phyloP scores from a whole-genome alignment of 1,140 invertebrate species.

The Drosophila willistoni region DNA sequence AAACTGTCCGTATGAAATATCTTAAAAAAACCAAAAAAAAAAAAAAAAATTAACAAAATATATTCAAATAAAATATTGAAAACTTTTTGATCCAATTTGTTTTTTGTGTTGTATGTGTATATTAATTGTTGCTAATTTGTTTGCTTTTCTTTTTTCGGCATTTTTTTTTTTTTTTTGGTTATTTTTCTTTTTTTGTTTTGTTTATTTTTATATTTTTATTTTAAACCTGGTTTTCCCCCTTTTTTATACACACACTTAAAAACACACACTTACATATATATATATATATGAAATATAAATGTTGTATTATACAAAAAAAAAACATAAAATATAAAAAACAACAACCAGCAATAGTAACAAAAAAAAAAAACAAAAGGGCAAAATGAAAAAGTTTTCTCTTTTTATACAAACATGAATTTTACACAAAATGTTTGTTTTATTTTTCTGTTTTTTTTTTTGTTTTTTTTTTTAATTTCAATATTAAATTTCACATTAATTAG shows the following conservation, averaged over 20 bases:
- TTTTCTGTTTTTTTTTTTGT: neutral
- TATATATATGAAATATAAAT: constrained; percentile 33
- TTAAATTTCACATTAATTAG: constrained; percentile 34
- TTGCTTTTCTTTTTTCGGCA: constrained; percentile 5
- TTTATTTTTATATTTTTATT: constrained; percentile 23
- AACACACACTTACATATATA: neutral
- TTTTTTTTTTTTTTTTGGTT: neutral
- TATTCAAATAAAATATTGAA: constrained; percentile 15
- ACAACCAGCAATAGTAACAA: neutral
- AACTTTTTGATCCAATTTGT: constrained; percentile 15
- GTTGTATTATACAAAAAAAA: constrained; percentile 67
- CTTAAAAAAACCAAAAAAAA: neutral
- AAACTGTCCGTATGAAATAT: neutral
- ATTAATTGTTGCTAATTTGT: constrained; percentile 25
- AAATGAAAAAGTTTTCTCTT: constrained; percentile 52
- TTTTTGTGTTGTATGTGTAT: constrained; percentile 20
- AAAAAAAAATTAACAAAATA: constrained; percentile 4
- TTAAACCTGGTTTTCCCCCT: constrained; percentile 10
- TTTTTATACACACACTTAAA: constrained; percentile 2
- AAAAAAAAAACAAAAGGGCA: neutral
- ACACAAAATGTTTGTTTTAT: constrained; percentile 29
- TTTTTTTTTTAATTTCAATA: constrained; percentile 1
- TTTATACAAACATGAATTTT: constrained; percentile 49
- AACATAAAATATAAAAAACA: neutral
- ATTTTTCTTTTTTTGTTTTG: neutral